phyloP scores from a whole-genome alignment of 2,113 vertebrate genomes.

The Ploceus nigricollis region DNA sequence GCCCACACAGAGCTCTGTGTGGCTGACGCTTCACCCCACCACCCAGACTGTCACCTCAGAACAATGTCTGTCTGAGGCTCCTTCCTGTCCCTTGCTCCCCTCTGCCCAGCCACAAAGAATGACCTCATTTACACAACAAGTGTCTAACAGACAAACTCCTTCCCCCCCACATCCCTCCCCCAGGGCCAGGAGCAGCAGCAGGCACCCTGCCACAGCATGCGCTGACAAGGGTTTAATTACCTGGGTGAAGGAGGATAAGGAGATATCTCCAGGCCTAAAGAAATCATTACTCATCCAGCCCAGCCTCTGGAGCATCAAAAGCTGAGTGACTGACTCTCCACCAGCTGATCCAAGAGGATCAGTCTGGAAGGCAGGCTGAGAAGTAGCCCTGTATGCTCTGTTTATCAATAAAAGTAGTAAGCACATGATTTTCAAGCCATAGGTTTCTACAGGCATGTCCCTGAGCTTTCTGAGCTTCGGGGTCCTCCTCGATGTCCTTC shows the following conservation, averaged over 20 bases:
- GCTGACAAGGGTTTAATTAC: background rate
- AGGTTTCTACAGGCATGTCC: background rate
- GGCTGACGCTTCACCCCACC: background rate
- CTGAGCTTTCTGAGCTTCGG: background rate
- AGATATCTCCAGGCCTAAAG: background rate
- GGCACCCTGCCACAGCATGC: background rate
- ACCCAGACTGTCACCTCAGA: background rate
- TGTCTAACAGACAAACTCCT: background rate
- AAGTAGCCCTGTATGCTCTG: background rate
- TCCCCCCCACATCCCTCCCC: background rate
- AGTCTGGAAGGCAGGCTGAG: background rate
- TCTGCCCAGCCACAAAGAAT: background rate
- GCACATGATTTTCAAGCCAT: accelerated
- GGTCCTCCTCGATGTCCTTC: background rate
- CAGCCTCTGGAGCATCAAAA: background rate
- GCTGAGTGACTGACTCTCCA: background rate
- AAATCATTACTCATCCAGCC: background rate
- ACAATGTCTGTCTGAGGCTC: accelerated
- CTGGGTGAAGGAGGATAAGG: background rate
- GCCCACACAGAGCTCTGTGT: background rate
- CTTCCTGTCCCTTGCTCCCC: background rate
- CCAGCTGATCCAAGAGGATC: background rate
- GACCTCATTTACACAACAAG: background rate
- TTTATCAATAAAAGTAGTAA: background rate
- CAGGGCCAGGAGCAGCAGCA: background rate